Evolutionary conservation across 2,113 vertebrate genomes (phyloP).

Genomic region (Salvelinus alpinus): DNA sequence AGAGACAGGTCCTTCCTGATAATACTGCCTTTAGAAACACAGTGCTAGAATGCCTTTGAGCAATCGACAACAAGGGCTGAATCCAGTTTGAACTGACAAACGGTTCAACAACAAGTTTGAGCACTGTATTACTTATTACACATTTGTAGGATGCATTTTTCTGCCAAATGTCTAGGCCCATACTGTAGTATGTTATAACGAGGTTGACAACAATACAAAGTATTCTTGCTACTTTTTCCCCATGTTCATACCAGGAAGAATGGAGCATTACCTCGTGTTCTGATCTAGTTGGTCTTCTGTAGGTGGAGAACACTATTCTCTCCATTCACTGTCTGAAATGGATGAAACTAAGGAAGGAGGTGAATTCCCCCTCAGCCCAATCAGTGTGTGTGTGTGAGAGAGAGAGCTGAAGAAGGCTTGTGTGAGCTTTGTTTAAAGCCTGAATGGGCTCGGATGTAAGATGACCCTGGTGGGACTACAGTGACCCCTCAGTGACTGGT

Average conservation of each 20-base stretch:
- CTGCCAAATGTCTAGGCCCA: background rate
- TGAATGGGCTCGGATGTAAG: constrained; percentile 39
- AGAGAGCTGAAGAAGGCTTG: background rate
- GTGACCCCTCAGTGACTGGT: constrained; percentile 55
- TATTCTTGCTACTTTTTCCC: background rate
- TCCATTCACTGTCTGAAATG: background rate
- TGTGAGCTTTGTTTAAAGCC: background rate
- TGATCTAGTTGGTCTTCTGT: background rate
- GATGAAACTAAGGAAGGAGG: background rate
- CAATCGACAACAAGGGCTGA: background rate
- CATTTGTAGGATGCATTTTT: background rate
- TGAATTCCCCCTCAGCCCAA: background rate
- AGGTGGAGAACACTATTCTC: background rate
- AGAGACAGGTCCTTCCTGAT: background rate
- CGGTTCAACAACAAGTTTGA: background rate
- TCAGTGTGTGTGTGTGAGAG: background rate
- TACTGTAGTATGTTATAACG: background rate
- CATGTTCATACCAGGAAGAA: background rate
- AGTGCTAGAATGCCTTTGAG: background rate
- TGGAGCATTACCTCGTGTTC: too few relatives aligned
- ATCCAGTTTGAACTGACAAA: background rate
- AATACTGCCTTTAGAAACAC: background rate
- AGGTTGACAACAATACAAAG: background rate
- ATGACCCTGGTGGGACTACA: constrained; percentile 55
- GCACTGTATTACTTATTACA: background rate